Base-by-base conservation (phyloP, 2,888 invertebrate species). In the Diarsia dahlii region DNA sequence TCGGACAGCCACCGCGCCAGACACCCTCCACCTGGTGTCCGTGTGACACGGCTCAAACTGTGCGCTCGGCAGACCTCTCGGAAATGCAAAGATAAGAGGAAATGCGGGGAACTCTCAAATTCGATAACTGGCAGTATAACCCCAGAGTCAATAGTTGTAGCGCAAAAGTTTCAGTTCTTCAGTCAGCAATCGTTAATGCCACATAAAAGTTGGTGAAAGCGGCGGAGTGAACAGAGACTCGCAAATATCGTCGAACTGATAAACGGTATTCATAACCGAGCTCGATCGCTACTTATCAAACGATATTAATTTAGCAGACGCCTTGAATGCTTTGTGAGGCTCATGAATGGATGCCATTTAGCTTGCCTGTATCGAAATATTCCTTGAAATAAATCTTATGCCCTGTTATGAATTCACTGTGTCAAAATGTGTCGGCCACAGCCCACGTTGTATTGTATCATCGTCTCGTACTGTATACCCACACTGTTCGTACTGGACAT, bases 241-340 rank as follows among this genome's bases (percentile, higher is more conserved):
- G 67, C 64, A 9, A 71, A 39, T 60, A 76, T 39, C 39, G 69
- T 60, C 46, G 18, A 58, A 52, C 23, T 54, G 28, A 69, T 72
- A 46, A 76, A 68, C 54, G 46, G 45, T 58, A 63, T 48, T 76
- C 58, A 46, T 45, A 68, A 80, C 23, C 15, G 52, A 18, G 56
- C 15, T 54, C 48, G 62, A 54, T 45, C 45, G 54, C 60, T 12
- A 68, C 50, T 68, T 60, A 58, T 50, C 34, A 52, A 74, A 65
- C 64, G 64, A 60, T 56, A 71, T 80, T 80, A 69, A 69, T 80
- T 71, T 60, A 67, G 46, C 64, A 56, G 56, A 63, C 18, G 15
- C 54, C 12, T 28, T 60, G 71, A 67, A 69, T 65, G 62, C 60
- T 69, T 69, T 45, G 65, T 54, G 34, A 52, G 46, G n/a, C 52